phyloP scores from a whole-genome alignment of 2,113 vertebrate genomes.

The Dasypus novemcinctus region DNA sequence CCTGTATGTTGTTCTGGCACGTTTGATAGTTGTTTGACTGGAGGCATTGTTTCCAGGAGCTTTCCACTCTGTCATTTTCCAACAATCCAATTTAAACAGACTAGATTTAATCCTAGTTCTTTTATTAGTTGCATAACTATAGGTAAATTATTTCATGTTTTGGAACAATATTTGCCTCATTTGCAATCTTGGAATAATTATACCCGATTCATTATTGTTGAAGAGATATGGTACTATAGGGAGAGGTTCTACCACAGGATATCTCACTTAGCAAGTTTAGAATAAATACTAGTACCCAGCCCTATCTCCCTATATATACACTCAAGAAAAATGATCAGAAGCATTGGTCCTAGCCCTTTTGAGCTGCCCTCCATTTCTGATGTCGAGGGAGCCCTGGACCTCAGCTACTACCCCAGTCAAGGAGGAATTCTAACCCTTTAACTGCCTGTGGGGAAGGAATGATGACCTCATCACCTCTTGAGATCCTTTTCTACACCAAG shows the following conservation, averaged over 20 bases:
- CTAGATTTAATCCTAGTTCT: too few species aligned
- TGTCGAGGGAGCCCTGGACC: too few species aligned
- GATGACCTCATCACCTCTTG: neutral
- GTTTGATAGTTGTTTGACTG: too few species aligned
- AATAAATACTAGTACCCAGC: neutral
- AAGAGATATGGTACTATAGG: neutral
- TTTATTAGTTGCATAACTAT: neutral
- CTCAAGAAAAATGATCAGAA: neutral
- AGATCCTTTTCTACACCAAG: neutral
- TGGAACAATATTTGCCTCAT: neutral
- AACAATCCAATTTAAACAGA: neutral
- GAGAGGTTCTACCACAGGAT: neutral
- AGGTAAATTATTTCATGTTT: neutral
- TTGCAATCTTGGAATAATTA: neutral
- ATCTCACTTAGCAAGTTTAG: neutral
- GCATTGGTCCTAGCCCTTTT: neutral
- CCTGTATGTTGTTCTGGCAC: too few species aligned
- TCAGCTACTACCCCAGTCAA: neutral
- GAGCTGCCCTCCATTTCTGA: neutral
- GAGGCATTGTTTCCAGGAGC: too few species aligned
- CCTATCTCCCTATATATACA: neutral
- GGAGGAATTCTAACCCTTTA: fast-evolving
- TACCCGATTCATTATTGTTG: neutral
- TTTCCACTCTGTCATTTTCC: too few species aligned
- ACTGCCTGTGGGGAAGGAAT: neutral